phyloP scores from a whole-genome alignment of 2,113 vertebrate species.

The Glaucidium brasilianum region DNA sequence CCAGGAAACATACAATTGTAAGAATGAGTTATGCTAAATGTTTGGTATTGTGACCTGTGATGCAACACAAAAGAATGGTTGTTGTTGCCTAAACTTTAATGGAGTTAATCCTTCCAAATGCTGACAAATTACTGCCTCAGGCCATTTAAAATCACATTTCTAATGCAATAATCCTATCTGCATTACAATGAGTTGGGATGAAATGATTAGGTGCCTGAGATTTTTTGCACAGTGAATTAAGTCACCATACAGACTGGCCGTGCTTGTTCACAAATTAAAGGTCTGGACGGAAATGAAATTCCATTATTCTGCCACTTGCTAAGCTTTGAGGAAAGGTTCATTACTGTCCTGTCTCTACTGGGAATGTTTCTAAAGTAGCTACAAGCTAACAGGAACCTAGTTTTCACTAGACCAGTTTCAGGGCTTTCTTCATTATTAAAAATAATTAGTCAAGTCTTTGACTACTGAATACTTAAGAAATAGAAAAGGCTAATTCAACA shows the following conservation, averaged over 20 bases:
- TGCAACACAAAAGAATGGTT: constrained; percentile 50
- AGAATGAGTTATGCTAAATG: constrained; percentile 35
- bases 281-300: constrained; percentile 36
- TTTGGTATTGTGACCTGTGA: constrained; percentile 42
- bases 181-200: constrained; percentile 58
- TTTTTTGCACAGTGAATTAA: constrained; percentile 72
- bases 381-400: neutral
- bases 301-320: constrained; percentile 36
- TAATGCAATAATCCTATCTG: constrained; percentile 73
- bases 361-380: constrained; percentile 33
- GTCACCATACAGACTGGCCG: constrained; percentile 44
- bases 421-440: constrained; percentile 24
- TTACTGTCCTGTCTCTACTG: neutral
- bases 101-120: constrained; percentile 72
- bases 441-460: neutral
- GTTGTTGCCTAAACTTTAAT: constrained; percentile 58
- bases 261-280: constrained; percentile 68
- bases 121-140: constrained; percentile 68
- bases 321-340: constrained; percentile 27
- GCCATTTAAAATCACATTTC: constrained; percentile 74
- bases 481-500: neutral
- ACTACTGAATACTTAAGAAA: constrained; percentile 1
- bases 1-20: neutral
- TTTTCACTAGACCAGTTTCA: neutral
- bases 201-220: constrained; percentile 65